Evolutionary conservation across 2,797 vertebrate genomes (phyloP), one percentile per base, ranked within the genome.

Genomic region (Sebastes iracundus): DNA sequence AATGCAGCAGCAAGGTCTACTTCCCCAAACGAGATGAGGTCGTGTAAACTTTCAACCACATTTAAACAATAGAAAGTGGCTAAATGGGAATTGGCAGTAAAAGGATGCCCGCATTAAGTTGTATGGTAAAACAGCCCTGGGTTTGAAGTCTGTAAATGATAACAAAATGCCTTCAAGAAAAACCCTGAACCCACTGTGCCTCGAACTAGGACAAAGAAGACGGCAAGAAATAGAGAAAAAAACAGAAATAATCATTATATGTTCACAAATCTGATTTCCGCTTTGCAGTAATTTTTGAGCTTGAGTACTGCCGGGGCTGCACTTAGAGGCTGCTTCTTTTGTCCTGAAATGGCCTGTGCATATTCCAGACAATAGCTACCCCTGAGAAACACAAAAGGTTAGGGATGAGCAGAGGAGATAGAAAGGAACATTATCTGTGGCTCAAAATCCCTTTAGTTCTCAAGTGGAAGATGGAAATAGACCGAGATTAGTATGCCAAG

Each of bases 371-470:
- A 92, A 88, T 88, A 83, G 87, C 84, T 76, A 68, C 81, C 75
- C 71, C 46, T 0, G 77, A 90, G 88, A 87, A 87, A 86, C 87
- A 93, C 86, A 91, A 91, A 92, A 88, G 88, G 91, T 92, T 85
- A 85, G 78, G 80, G 75, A 89, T 80, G 89, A 88, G 75, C 76
- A 74, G 79, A 27, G 71, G 78, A 89, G 84, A 89, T 84, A 81
- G 88, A 89, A 82, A 77, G 85, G 75, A 89, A 86, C 79, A 88
- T 93, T 88, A 93, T 90, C 84, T 76, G 73, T 66, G 81, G 18
- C 87, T 87, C 75, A 68, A 82, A 90, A 90, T 87, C 82, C 82
- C 89, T 93, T 92, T 87, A 90, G 80, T 77, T 87, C 87, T 92
- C 88, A 72, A 92, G 82, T 86, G 83, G 83, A 88, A 73, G 87